Percentiles rank a stretch among this genome's conserved stretches.
These are phyloP conservation scores for Haemorhous mexicanus DNA, from an alignment of 2,113 vertebrate genomes.

Conservation along the genomic window DNA sequence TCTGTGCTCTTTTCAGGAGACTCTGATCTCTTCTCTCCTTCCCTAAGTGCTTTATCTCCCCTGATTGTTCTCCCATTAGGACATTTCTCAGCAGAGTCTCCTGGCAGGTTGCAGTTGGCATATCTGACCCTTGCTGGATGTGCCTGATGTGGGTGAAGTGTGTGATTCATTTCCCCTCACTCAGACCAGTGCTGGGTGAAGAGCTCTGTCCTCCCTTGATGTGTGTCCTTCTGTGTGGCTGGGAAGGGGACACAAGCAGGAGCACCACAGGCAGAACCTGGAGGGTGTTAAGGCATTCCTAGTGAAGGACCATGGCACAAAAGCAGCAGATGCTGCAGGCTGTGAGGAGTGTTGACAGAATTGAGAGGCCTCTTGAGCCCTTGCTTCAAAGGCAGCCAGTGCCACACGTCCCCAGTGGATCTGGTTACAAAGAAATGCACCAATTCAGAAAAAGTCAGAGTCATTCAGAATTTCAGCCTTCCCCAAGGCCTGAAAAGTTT, in stretches of 20 bases:
- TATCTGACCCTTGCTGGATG: not conserved
- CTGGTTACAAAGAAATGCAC: not conserved
- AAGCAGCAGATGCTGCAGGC: not conserved
- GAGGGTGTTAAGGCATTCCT: accelerated
- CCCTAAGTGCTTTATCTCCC: not conserved
- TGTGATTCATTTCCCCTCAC: not conserved
- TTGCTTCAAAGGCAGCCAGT: not conserved
- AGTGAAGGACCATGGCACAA: not conserved
- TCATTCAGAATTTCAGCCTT: not conserved
- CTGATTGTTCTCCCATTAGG: not conserved
- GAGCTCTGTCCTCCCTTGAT: not conserved
- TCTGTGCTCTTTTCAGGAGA: not conserved
- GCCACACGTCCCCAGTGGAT: accelerated
- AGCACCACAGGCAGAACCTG: not conserved
- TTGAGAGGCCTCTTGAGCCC: not conserved
- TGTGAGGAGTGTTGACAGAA: not conserved
- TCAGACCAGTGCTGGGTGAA: not conserved
- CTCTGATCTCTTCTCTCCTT: not conserved
- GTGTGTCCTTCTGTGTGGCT: not conserved
- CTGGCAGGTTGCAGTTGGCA: not conserved
- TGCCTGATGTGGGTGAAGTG: not conserved
- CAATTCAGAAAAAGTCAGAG: not conserved
- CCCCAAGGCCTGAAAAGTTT: not conserved
- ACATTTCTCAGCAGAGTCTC: not conserved
- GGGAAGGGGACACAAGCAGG: not conserved